phyloP scores from a whole-genome alignment of 2,888 invertebrate genomes.

The Trachelus tabidus region DNA sequence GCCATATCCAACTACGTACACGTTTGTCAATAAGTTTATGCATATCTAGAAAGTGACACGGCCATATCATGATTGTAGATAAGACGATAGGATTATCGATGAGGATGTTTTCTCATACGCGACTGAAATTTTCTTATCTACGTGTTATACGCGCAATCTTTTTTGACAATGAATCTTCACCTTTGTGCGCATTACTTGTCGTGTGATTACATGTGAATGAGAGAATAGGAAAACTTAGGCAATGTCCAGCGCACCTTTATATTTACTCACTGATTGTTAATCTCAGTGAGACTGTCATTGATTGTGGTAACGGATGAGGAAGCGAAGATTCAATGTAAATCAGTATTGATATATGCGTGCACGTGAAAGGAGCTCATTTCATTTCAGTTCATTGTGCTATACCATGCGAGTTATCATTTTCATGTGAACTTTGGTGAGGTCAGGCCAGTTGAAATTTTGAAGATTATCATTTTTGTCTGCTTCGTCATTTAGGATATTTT shows the following conservation, averaged over 20 bases:
- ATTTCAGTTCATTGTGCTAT: neutral
- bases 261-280: neutral
- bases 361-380: neutral
- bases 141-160: neutral
- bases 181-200: no score
- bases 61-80: neutral
- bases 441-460: neutral
- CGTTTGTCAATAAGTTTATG: neutral
- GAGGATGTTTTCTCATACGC: neutral
- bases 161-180: neutral
- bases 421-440: no score
- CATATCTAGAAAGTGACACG: neutral
- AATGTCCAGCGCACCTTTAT: neutral
- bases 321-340: neutral
- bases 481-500: neutral
- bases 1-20: neutral
- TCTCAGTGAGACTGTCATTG: neutral
- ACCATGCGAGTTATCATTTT: neutral
- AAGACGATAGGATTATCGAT: neutral
- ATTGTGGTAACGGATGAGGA: neutral
- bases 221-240: neutral
- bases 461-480: neutral
- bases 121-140: neutral
- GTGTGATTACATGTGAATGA: neutral
- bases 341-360: neutral